Percentiles rank a stretch among this genome's conserved stretches.
Evolutionary conservation across 2,113 vertebrate genomes (phyloP).

Genomic region (Todiramphus saurophagus): DNA sequence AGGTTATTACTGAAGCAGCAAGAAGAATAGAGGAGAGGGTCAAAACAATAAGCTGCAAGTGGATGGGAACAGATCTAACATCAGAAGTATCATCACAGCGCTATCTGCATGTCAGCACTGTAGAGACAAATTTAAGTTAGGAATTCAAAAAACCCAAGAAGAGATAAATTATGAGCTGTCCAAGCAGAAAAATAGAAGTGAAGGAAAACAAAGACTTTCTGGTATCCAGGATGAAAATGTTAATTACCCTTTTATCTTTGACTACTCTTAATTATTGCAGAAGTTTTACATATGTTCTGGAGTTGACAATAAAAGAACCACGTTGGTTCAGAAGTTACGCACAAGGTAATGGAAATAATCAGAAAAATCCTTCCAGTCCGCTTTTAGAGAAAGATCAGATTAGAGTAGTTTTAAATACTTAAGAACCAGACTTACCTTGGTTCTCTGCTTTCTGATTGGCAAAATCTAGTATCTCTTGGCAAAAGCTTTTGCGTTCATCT

Average conservation of each 20-base stretch:
- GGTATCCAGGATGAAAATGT: neutral
- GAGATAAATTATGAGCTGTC: neutral
- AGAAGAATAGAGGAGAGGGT: neutral
- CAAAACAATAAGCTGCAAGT: neutral
- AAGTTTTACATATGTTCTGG: neutral
- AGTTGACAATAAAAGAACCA: neutral
- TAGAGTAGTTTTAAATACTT: neutral
- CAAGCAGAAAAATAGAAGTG: neutral
- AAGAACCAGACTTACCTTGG: constrained; percentile 71
- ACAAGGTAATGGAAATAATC: neutral
- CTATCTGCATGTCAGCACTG: neutral
- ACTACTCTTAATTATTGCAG: neutral
- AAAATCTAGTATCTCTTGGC: constrained; percentile 90
- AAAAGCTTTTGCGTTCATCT: constrained; percentile 87
- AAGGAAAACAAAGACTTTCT: neutral
- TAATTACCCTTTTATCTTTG: neutral
- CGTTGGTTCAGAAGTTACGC: neutral
- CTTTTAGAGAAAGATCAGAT: neutral
- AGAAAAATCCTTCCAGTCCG: neutral
- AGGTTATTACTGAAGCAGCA: neutral
- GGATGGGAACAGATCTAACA: neutral
- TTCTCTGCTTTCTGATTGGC: constrained; percentile 70
- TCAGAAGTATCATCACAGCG: neutral
- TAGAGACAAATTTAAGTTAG: neutral
- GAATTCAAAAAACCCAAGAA: neutral